Evolutionary conservation across 2,797 vertebrate species (phyloP).

Genomic region (Steatocranus sp.): DNA sequence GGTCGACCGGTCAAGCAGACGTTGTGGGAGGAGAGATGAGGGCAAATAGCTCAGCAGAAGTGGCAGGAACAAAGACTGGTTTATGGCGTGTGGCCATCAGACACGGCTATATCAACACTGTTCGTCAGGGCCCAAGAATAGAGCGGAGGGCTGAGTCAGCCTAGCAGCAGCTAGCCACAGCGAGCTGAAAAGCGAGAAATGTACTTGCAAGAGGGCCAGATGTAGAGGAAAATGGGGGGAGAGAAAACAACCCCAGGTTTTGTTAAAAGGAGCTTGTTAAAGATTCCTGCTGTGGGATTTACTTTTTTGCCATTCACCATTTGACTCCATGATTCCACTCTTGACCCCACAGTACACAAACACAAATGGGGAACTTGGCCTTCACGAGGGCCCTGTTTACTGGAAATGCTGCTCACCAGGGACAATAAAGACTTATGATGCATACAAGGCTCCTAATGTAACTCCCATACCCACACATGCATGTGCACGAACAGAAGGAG

Average conservation of each 20-base stretch:
- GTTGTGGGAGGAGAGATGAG: conserved; percentile 46
- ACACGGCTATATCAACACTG: conserved; percentile 70
- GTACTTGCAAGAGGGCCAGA: conserved; percentile 53
- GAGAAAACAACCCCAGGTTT: conserved; percentile 57
- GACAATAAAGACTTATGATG: conserved; percentile 75
- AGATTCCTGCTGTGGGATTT: conserved; percentile 58
- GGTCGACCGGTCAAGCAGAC: conserved; percentile 47
- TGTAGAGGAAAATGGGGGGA: conserved; percentile 34
- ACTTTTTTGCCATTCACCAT: conserved; percentile 60
- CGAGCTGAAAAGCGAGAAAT: conserved; percentile 44
- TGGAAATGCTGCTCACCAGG: conserved; percentile 70
- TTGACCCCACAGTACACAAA: conserved; percentile 65
- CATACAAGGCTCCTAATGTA: conserved; percentile 47
- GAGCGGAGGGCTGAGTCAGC: conserved; percentile 74
- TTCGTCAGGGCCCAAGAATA: conserved; percentile 71
- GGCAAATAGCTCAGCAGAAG: conserved; percentile 54
- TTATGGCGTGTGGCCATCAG: conserved; percentile 64
- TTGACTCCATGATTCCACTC: conserved; percentile 51
- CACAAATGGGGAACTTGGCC: conserved; percentile 48
- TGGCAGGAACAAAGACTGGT: conserved; percentile 66
- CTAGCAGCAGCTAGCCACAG: conserved; percentile 64
- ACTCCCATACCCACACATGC: conserved; percentile 13
- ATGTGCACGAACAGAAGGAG: background rate
- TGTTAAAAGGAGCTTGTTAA: conserved; percentile 60
- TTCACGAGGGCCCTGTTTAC: conserved; percentile 67